A percentile compares a stretch with the other conserved stretches of the same genome.
Evolutionary conservation across 2,888 invertebrate genomes (phyloP).

Genomic region (Heliconius ismenius): DNA sequence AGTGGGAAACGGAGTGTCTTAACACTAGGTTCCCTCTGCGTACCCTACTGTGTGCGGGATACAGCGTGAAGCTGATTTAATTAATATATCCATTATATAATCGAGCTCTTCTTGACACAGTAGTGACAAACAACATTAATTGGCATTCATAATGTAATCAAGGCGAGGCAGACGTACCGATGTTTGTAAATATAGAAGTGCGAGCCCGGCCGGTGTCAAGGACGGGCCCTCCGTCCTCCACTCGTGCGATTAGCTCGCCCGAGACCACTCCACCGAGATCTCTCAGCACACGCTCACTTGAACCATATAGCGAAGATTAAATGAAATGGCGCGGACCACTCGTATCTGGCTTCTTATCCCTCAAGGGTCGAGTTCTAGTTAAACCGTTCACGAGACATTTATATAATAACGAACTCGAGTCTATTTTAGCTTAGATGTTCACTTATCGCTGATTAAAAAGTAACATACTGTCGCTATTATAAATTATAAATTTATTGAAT

Average conservation of each 20-base stretch:
- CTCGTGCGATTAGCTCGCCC: conserved; percentile 46
- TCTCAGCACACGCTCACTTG: conserved; percentile 47
- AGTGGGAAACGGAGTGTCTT: too few relatives aligned
- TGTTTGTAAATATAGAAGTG: conserved; percentile 61
- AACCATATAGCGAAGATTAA: conserved; percentile 41
- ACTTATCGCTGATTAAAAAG: conserved; percentile 44
- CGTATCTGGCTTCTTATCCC: conserved; percentile 40
- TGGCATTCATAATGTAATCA: conserved; percentile 1
- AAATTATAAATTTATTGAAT: not conserved
- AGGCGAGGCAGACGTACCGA: conserved; percentile 26
- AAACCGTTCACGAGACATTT: conserved; percentile 50
- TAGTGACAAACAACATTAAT: conserved; percentile 7
- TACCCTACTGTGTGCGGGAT: too few relatives aligned
- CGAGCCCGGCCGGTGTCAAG: conserved; percentile 67
- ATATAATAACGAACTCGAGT: conserved; percentile 52
- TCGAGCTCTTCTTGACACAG: not conserved
- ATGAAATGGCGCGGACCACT: conserved; percentile 48
- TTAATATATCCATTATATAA: not conserved
- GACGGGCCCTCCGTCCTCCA: conserved; percentile 57
- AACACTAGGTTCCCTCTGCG: too few relatives aligned
- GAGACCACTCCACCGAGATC: conserved; percentile 52
- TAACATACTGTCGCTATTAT: not conserved
- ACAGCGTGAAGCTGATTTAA: too few relatives aligned
- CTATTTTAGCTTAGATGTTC: conserved; percentile 54
- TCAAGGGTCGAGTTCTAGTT: conserved; percentile 48